phyloP scores from a whole-genome alignment of 2,113 vertebrate species.

The Arvicanthis niloticus region DNA sequence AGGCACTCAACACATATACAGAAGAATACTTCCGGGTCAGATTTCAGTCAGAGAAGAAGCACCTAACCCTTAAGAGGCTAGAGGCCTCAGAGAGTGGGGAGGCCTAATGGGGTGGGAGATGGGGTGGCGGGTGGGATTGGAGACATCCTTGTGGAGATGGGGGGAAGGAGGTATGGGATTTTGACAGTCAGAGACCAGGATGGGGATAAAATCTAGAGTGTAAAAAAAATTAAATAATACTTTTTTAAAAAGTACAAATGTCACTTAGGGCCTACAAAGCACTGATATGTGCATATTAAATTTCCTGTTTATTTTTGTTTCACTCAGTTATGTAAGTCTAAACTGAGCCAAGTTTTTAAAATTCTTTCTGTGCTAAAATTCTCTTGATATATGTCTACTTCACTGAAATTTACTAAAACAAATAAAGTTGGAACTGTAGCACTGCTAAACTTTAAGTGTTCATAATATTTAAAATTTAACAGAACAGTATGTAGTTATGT shows the following conservation, averaged over 20 bases:
- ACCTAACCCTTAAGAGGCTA: no score
- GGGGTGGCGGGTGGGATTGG: no score
- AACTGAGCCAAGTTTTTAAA: not conserved
- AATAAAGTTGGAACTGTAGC: not conserved
- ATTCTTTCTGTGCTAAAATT: not conserved
- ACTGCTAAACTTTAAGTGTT: not conserved
- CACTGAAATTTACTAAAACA: not conserved
- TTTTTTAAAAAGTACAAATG: not conserved
- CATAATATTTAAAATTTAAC: not conserved
- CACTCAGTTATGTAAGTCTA: not conserved
- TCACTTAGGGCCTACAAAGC: not conserved
- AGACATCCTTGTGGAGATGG: no score
- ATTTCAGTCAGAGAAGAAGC: no score
- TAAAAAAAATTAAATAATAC: no score
- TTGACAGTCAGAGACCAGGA: no score
- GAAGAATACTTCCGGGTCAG: no score
- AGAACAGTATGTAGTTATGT: not conserved
- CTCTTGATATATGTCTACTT: not conserved
- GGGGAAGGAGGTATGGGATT: no score
- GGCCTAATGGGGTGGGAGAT: no score
- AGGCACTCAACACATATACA: no score
- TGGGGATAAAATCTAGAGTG: no score
- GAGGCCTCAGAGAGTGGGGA: no score
- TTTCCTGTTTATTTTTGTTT: not conserved
- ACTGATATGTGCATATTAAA: not conserved